A percentile compares a stretch with the other conserved stretches of the same genome.
These are phyloP conservation scores for Carassius auratus DNA, from an alignment of 2,113 vertebrate species.

Conservation along the genomic window DNA sequence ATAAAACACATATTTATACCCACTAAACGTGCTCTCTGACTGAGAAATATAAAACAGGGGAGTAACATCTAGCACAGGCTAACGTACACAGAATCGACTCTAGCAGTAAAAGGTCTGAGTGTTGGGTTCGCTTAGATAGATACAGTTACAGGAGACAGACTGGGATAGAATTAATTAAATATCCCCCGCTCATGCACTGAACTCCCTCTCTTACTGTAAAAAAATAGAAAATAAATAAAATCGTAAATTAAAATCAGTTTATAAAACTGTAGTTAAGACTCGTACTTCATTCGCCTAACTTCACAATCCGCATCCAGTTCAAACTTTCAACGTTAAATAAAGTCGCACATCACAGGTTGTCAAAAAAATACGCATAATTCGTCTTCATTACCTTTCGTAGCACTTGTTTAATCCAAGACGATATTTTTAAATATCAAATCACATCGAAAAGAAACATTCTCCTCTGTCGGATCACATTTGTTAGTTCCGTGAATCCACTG, in stretches of 20 bases:
- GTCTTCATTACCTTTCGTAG: slow-evolving; percentile 67
- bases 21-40: background rate
- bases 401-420: slow-evolving; percentile 56
- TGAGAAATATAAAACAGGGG: background rate
- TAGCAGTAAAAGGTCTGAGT: slow-evolving; percentile 56
- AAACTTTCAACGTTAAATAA: background rate
- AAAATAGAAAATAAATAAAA: background rate
- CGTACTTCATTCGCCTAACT: background rate
- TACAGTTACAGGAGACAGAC: slow-evolving; percentile 63
- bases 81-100: background rate
- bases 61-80: background rate
- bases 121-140: slow-evolving; percentile 41
- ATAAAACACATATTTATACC: background rate
- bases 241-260: background rate
- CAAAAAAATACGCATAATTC: background rate
- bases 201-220: slow-evolving; percentile 3
- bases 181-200: slow-evolving; percentile 40
- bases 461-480: background rate
- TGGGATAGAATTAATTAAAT: slow-evolving; percentile 54
- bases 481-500: background rate
- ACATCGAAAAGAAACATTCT: slow-evolving; percentile 52
- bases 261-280: background rate
- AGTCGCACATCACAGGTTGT: background rate
- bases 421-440: slow-evolving; percentile 55
- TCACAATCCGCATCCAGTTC: background rate